These are phyloP conservation scores for Tragelaphus oryx DNA, from an alignment of 2,797 vertebrate genomes.

Conservation along the genomic window DNA sequence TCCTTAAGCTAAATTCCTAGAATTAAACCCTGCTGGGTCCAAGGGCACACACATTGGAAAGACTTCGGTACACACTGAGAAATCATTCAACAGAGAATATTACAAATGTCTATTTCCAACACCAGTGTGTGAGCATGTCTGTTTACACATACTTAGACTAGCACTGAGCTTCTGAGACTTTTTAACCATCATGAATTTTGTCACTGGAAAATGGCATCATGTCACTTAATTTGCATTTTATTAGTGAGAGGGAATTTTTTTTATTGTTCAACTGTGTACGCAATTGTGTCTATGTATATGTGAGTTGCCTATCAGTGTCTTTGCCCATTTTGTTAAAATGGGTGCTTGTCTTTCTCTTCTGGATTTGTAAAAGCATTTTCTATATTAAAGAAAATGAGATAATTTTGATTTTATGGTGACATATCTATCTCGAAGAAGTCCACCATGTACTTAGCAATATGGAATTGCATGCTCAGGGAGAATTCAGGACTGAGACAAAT, in stretches of 20 bases:
- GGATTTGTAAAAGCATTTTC: slow-evolving; percentile 18
- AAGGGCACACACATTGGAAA: background rate
- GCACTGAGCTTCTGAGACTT: background rate
- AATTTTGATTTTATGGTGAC: slow-evolving; percentile 31
- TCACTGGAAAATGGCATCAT: slow-evolving; percentile 2
- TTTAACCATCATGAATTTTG: background rate
- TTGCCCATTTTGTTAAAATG: background rate
- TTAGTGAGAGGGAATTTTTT: background rate
- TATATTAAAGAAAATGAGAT: background rate
- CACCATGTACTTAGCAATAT: slow-evolving; percentile 27
- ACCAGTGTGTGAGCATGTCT: background rate
- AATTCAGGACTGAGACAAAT: slow-evolving; percentile 33
- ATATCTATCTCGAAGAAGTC: slow-evolving; percentile 13
- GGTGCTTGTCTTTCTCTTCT: background rate
- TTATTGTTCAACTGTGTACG: background rate
- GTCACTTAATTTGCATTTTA: background rate
- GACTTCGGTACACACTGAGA: background rate
- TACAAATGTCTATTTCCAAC: background rate
- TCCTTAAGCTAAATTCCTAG: slow-evolving; percentile 2
- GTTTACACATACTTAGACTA: background rate
- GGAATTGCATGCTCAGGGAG: background rate
- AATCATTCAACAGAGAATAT: background rate
- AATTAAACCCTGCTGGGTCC: slow-evolving; percentile 1
- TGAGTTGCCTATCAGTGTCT: background rate
- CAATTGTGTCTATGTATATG: background rate